Base-by-base conservation (phyloP, 2,113 vertebrate species). In the Ondatra zibethicus region DNA sequence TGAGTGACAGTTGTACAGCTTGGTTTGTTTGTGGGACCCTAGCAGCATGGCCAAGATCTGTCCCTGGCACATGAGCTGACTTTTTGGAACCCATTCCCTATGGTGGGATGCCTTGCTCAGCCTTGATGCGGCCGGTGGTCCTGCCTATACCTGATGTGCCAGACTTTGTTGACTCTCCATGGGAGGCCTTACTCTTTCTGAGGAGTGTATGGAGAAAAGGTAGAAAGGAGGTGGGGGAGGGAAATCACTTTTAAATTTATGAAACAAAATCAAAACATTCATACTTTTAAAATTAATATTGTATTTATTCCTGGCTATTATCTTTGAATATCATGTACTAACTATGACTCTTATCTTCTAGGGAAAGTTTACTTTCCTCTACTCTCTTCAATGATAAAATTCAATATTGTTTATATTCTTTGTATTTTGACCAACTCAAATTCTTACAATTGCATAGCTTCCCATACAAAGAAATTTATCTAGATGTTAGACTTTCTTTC, bases 271-370 rank as follows among this genome's bases (percentile, higher is more conserved):
- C 17, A 84, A 95, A 73, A 58, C 8, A 76, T 2, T 47, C 1
- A 6, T 73, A 65, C 73, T 76, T 95, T 96, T 52, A n/a, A 42
- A 87, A 77, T 77, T 76, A 81, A 23, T 84, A 91, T 92, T 93
- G 84, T 31, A 5, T 42, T 89, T 2, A 61, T 31, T 76, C 11
- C 21, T 21, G 58, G 23, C 66, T 89, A 7, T 85, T 50, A 86
- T 86, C 10, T 92, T 72, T 82, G 63, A 86, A 82, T 66, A 72
- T 61, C n/a, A 33, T 91, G 23, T 27, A 39, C 39, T 95, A 52
- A 7, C 88, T 81, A 21, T 55, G 19, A 4, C 5, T 88, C 39
- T 91, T 91, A 29, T 72, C 27, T 89, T 45, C 61, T 91, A 72
- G 91, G 68, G 25, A 82, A 66, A 61, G 55, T 84, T 89, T 80